Conservation (phyloP, 53 echinoderm and acorn worm genomes). For the Arbacia lixula region DNA sequence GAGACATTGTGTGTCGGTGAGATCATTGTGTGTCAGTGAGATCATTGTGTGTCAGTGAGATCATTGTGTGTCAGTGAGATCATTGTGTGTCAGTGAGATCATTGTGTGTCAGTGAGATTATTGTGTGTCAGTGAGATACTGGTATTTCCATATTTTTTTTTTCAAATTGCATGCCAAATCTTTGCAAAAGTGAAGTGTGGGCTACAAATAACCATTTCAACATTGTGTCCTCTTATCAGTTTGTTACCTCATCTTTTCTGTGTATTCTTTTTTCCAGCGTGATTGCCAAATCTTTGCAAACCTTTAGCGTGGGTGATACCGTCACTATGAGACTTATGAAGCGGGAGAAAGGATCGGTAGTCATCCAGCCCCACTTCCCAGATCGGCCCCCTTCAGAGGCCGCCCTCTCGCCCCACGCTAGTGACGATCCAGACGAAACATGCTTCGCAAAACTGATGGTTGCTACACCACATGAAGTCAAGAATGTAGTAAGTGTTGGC, state of each 20-base stretch:
- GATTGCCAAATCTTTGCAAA: constrained; percentile 75
- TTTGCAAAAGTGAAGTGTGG: too few species aligned
- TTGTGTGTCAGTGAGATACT: too few species aligned
- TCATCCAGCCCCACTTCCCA: constrained; percentile 67
- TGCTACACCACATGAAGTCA: constrained; percentile 73
- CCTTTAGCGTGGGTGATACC: constrained; percentile 73
- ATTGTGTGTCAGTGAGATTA: too few species aligned
- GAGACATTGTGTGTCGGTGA: too few species aligned
- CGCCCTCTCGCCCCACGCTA: background rate
- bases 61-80: too few species aligned
- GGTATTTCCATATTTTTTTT: too few species aligned
- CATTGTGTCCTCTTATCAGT: background rate
- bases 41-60: too few species aligned
- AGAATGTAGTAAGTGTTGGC: constrained; percentile 63
- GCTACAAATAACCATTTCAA: too few species aligned
- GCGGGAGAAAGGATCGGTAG: constrained; percentile 87
- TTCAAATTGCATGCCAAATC: too few species aligned
- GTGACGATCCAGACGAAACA: constrained; percentile 38
- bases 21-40: too few species aligned
- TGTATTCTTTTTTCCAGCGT: constrained; percentile 60
- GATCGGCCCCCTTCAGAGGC: constrained; percentile 21
- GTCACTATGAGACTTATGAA: constrained; percentile 96
- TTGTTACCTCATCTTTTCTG: background rate
- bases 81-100: too few species aligned
- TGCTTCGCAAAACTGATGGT: constrained; percentile 89